phyloP scores from a whole-genome alignment of 2,888 invertebrate genomes.

The Sceliomorpha sp. region DNA sequence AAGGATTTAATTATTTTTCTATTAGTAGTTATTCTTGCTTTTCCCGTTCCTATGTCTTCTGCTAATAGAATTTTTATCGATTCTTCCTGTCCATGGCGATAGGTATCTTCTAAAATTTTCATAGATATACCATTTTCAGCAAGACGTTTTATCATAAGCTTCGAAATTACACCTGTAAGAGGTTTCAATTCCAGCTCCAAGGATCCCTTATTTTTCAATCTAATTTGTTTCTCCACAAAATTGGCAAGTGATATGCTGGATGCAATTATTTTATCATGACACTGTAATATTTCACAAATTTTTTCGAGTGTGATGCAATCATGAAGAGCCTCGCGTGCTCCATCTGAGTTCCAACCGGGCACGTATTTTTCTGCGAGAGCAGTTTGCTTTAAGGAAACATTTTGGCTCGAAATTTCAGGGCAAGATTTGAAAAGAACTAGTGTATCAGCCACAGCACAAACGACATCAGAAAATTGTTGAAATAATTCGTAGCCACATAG shows the following conservation, averaged over 20 bases:
- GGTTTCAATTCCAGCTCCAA: neutral
- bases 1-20: slow-evolving; percentile 6
- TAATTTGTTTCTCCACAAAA: neutral
- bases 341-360: neutral
- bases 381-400: too few species aligned
- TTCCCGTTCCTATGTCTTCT: slow-evolving; percentile 6
- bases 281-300: neutral
- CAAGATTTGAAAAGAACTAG: too few species aligned
- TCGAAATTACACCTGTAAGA: slow-evolving; percentile 9
- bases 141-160: slow-evolving; percentile 9
- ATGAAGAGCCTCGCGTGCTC: slow-evolving; percentile 18
- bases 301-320: slow-evolving; percentile 16
- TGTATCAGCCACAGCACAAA: too few species aligned
- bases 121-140: slow-evolving; percentile 13
- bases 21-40: slow-evolving; percentile 5
- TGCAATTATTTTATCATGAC: neutral
- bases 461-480: too few species aligned
- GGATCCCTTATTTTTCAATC: neutral
- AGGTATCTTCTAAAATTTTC: slow-evolving; percentile 7
- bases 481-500: too few species aligned
- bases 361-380: slow-evolving; percentile 20
- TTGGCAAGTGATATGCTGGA: neutral
- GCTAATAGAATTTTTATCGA: slow-evolving; percentile 5
- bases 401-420: too few species aligned
- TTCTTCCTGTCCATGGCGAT: slow-evolving; percentile 7